Base-by-base conservation (phyloP, 2,888 invertebrate genomes). In the Neoaliturus tenellus region DNA sequence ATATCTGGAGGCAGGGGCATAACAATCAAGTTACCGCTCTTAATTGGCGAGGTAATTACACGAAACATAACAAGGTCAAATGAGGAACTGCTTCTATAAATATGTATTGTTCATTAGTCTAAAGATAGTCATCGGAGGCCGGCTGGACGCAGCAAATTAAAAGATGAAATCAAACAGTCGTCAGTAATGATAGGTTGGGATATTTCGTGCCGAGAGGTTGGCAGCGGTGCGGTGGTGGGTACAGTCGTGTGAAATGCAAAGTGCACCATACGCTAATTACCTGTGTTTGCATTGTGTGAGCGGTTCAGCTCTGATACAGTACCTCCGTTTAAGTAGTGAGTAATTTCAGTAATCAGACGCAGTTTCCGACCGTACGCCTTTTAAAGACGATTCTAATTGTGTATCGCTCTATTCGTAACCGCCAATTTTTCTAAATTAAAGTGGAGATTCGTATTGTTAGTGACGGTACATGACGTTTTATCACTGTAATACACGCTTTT, bases 61-160 rank as follows among this genome's bases (percentile, higher is more conserved):
- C 69, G 69, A 69, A 69, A 69, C 62, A 39, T 23, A 69, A 69
- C 69, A 33, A 39, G 69, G 69, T 69, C 69, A 25, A 69, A 69
- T 12, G 39, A 67, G 67, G 33, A 69, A n/a, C 31, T 17, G 67
- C 33, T n/a, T 69, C 33, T 48, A 75, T 75, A 75, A 75, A 75
- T 75, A 75, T 75, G 75, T 75, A 75, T 75, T 75, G 75, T 75
- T 75, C 75, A 75, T 75, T 75, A 75, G 75, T 28, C 48, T 75
- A 28, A 41, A 28, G 75, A 75, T 75, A 75, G 14, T 48, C 1
- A 75, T 75, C 75, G 33, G 10, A 25, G 28, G 14, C 39, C 69
- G 69, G 69, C 39, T 39, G 75, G 25, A 71, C 35, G 71, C 12
- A 44, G 75, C 44, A 17, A 69, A 69, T 69, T 69, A 69, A 39